phyloP scores from a whole-genome alignment of 2,888 invertebrate genomes.

The Parapristionchus giblindavisi region DNA sequence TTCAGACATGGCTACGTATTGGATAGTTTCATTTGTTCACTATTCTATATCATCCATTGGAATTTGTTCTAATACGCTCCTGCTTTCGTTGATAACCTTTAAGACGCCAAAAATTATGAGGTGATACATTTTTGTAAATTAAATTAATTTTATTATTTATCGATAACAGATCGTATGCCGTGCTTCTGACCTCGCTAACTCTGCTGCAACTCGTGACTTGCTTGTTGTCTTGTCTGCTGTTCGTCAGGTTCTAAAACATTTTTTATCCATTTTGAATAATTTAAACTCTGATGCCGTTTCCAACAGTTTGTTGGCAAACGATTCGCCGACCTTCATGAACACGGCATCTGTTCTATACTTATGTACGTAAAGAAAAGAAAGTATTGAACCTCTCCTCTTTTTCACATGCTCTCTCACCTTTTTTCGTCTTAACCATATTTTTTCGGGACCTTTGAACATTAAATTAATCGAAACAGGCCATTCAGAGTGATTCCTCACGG shows the following conservation, averaged over 20 bases:
- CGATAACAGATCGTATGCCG: conserved; percentile 1
- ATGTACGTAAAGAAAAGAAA: too few species aligned
- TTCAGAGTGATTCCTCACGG: conserved; percentile 8
- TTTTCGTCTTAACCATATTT: too few species aligned
- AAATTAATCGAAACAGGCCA: too few species aligned
- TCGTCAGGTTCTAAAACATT: background rate
- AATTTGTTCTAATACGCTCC: background rate
- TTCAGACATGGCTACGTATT: background rate
- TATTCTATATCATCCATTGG: background rate
- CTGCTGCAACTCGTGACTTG: background rate
- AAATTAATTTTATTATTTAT: background rate
- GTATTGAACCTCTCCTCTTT: too few species aligned
- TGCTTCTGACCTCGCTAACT: conserved; percentile 2
- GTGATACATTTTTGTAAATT: background rate
- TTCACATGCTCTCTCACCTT: too few species aligned
- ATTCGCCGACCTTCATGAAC: too few species aligned
- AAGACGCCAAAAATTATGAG: background rate
- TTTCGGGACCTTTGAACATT: too few species aligned
- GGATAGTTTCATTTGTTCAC: background rate
- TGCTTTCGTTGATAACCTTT: background rate
- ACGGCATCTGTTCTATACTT: too few species aligned
- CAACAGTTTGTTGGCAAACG: too few species aligned
- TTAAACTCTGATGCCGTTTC: too few species aligned
- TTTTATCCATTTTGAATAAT: too few species aligned
- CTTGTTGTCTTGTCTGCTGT: background rate